Conservation (phyloP, 2,113 vertebrate species). For the Ardeotis arabs region DNA sequence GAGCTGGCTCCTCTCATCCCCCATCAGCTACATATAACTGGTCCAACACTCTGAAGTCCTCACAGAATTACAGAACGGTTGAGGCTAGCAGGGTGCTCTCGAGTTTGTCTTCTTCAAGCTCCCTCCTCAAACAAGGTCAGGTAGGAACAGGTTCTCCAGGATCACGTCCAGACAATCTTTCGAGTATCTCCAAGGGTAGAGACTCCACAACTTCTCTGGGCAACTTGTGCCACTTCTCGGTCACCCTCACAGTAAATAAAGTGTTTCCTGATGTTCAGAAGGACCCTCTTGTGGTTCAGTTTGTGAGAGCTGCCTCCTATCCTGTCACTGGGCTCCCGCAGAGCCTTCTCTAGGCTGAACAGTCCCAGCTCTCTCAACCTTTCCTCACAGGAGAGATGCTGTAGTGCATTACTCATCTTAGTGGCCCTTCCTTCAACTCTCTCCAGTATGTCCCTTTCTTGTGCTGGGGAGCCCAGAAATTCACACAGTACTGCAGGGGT, state of each 20-base stretch:
- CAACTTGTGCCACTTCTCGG: background rate
- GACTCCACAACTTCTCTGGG: background rate
- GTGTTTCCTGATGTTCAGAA: background rate
- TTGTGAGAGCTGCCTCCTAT: background rate
- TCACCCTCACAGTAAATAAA: background rate
- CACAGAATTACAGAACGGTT: background rate
- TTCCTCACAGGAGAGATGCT: background rate
- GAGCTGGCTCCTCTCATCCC: background rate
- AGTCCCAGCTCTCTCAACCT: background rate
- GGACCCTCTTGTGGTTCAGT: background rate
- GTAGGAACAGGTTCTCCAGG: background rate
- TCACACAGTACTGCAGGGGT: background rate
- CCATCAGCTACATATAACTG: background rate
- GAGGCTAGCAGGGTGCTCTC: background rate
- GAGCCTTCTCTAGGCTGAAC: background rate
- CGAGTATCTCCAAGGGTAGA: background rate
- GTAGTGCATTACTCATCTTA: background rate
- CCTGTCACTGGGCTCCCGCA: accelerated
- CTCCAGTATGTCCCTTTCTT: background rate
- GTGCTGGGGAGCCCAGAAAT: background rate
- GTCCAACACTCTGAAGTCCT: background rate
- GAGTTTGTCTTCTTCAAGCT: background rate
- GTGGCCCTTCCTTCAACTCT: background rate
- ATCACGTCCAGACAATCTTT: background rate
- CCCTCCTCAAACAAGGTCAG: background rate